phyloP scores from a whole-genome alignment of 2,888 invertebrate species.

The Lepetodrilus schrolli region DNA sequence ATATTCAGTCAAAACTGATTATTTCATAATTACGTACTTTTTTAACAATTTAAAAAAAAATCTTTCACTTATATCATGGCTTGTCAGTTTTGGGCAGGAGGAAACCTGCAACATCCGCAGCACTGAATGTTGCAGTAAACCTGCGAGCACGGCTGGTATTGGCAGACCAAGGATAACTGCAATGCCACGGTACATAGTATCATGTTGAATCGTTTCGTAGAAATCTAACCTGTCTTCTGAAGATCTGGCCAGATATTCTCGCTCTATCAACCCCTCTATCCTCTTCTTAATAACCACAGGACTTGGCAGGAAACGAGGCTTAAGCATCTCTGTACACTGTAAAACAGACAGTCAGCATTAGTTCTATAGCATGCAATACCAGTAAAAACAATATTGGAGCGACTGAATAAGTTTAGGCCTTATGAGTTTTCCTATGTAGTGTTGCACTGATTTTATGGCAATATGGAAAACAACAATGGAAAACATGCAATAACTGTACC shows the following conservation, averaged over 20 bases:
- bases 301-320: conserved; percentile 96
- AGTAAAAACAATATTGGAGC: no score
- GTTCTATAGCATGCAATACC: no score
- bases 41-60: background rate
- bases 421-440: no score
- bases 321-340: conserved; percentile 92
- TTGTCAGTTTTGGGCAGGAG: no score
- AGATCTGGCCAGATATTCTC: conserved; percentile 98
- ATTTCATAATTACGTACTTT: background rate
- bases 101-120: no score
- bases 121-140: no score
- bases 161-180: background rate
- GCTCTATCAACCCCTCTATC: conserved; percentile 98
- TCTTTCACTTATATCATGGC: no score
- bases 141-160: background rate
- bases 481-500: no score
- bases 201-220: background rate
- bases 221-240: conserved; percentile 85
- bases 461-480: no score
- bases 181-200: background rate
- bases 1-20: background rate
- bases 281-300: conserved; percentile 99
- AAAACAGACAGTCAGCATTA: no score
- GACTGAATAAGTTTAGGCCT: no score
- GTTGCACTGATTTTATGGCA: no score